These are phyloP conservation scores for Hirundo rustica DNA, from an alignment of 2,797 vertebrate genomes.

Conservation along the genomic window DNA sequence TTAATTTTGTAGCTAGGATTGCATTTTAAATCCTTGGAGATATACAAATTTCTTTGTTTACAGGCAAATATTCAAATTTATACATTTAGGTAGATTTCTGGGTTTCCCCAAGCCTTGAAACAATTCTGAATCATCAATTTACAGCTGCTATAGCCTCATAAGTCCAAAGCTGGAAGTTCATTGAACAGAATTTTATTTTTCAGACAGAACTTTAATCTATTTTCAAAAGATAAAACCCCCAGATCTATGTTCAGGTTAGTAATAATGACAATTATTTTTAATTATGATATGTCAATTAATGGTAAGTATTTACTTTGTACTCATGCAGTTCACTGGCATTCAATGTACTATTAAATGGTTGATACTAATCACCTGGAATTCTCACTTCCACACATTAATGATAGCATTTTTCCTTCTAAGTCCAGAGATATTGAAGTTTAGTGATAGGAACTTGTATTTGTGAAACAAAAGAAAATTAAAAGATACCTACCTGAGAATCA, in stretches of 20 bases:
- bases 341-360: neutral
- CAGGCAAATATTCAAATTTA: neutral
- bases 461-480: neutral
- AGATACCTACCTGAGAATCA: neutral
- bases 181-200: neutral
- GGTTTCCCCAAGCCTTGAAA: neutral
- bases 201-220: neutral
- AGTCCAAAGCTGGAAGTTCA: neutral
- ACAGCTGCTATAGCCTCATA: neutral
- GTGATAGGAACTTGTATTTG: neutral
- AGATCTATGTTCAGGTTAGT: neutral
- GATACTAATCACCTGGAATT: neutral
- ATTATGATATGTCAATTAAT: neutral
- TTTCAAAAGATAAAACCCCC: neutral
- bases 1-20: slow-evolving; percentile 6
- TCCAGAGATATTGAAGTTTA: neutral
- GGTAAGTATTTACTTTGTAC: neutral
- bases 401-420: neutral
- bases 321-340: neutral
- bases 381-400: neutral
- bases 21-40: neutral
- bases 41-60: neutral
- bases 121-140: neutral
- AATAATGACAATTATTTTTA: neutral
- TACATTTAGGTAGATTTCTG: neutral